Evolutionary conservation across 92 coral and sea anemone genomes (phyloP), one percentile per base, ranked within the genome.

Genomic region (Porites evermanni): DNA sequence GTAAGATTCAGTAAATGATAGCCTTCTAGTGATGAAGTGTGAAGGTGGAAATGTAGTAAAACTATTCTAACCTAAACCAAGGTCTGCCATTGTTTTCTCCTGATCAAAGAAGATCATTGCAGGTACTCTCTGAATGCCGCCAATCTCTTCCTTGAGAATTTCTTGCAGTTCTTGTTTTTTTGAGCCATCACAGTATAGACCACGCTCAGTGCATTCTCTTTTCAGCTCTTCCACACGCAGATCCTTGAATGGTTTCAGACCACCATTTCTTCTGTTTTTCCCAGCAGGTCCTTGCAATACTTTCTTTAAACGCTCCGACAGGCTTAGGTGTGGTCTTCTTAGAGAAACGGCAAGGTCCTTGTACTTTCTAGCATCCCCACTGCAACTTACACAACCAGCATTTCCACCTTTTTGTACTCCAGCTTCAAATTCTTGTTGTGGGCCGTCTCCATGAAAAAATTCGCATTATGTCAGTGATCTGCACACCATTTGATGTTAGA

Each of bases 321-420:
- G 79, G 64, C 79, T 78, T 11, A 87, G 29, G 64, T 70, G 63
- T 81, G 81, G 82, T 72, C 70, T 73, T 66, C 72, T 26, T 26
- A 81, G 32, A 76, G 81, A 81, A 61, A 83, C 82, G 9, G 76
- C 51, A 18, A 79, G 12, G 63, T 73, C 4, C 64, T 80, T 80
- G 87, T 77, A 81, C 72, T 23, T 23, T 56, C 66, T 75, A 12
- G 79, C 66, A 75, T 75, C 87, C 12, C 87, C 87, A 87, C 87
- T 81, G 87, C 91, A 80, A 23, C 82, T 60, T 0, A 76, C 52
- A 87, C 87, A 74, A 23, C 91, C 87, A 51, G 91, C 87, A 81
- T 87, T 72, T 4, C 91, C 87, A 79, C 82, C 91, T 65, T 87
- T 87, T 63, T 87, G 87, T 63, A 54, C 81, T 21, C 81, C 91